Base-by-base conservation (phyloP, 2,888 invertebrate species). In the Drosophila buzzatii region DNA sequence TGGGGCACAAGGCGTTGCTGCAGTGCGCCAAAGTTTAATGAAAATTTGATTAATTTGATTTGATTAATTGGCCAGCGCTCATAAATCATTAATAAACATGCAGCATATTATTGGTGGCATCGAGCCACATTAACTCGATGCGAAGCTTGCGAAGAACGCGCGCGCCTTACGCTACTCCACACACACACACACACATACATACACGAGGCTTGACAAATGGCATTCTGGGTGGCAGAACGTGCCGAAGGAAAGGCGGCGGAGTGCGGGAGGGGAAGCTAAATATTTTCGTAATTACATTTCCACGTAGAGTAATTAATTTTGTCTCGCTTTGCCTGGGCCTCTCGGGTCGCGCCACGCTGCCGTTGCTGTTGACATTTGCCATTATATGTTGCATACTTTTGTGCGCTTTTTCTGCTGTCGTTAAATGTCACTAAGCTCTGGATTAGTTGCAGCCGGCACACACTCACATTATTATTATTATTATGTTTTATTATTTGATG, bases 241-340 rank as follows among this genome's bases (percentile, higher is more conserved):
- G 89, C 84, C 74, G 37, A 33, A 10, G 20, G 14, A 2, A 6
- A 12, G 16, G 16, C 2, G 27, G 4, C n/a, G 47, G 33, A 18
- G 16, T 27, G n/a, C n/a, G 1, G 27, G 27, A 0, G 27, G 35
- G 31, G 18, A n/a, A 73, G 87, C 87, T 90, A 91, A 91, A 91
- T 92, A 91, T 91, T 91, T 91, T 91, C 90, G 90, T 92, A 91
- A 91, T 91, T 91, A 91, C 91, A 91, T 91, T 92, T 91, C 89
- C 91, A 90, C 90, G 87, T 88, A 90, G 91, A 91, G 91, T 91
- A 91, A 92, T 91, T 92, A 91, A 92, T 91, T 91, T 92, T 91
- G 90, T 92, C 91, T 90, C 82, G 82, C 90, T 87, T 80, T 84
- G 85, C 80, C 74, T 77, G 55, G 77, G 64, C 31, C 42, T 2